Conservation (phyloP, 2,888 invertebrate genomes). For the Platycnemis pennipes region DNA sequence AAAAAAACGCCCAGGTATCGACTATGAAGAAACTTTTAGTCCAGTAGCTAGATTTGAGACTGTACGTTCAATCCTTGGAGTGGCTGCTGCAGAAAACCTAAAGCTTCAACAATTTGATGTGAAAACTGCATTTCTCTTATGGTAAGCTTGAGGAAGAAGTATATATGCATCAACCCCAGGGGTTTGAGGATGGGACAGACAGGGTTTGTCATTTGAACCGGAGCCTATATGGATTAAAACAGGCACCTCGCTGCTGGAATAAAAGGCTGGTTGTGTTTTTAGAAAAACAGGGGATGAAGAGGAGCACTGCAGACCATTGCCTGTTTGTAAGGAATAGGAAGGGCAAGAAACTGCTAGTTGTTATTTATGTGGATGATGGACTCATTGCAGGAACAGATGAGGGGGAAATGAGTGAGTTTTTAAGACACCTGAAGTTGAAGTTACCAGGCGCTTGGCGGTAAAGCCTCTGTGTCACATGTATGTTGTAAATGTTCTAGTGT, state of each 20-base stretch:
- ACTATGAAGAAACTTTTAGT: constrained; percentile 20
- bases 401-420: not conserved
- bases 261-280: not conserved
- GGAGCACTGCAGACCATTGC: not conserved
- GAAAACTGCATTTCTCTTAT: not conserved
- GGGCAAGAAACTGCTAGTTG: too few relatives aligned
- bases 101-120: constrained; percentile 8
- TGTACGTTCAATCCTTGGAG: not conserved
- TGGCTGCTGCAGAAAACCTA: too few relatives aligned
- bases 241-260: constrained; percentile 7
- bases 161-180: not conserved
- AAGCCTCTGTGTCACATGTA: too few relatives aligned
- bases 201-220: not conserved
- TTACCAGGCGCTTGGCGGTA: too few relatives aligned
- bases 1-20: too few relatives aligned
- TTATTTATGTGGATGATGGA: not conserved
- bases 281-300: constrained; percentile 9
- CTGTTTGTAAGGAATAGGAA: not conserved
- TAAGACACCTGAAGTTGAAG: not conserved
- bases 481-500: too few relatives aligned
- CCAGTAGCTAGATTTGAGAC: not conserved
- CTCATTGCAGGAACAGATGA: not conserved
- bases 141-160: not conserved
- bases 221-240: not conserved
- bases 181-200: not conserved